Evolutionary conservation across 1,140 invertebrate species (phyloP).

Genomic region (Camponotus floridanus): DNA sequence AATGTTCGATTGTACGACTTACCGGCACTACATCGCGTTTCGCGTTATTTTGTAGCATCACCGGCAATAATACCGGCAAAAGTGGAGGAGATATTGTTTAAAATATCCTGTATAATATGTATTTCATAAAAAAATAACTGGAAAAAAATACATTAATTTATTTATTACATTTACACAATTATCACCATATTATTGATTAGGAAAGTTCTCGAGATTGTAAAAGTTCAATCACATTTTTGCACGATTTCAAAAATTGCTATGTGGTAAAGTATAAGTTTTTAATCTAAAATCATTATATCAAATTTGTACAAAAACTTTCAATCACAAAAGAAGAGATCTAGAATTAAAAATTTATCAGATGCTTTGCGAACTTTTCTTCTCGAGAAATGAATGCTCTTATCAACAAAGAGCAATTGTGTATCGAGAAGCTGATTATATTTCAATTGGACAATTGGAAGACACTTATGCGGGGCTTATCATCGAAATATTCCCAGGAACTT

Average conservation of each 20-base stretch:
- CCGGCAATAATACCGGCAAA: conserved; percentile 64
- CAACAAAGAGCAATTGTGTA: not conserved
- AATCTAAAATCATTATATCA: not conserved
- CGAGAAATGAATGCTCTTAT: not conserved
- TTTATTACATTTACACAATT: conserved; percentile 74
- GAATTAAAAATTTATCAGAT: conserved; percentile 1
- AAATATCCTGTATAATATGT: conserved; percentile 79
- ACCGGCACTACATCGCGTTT: conserved; percentile 5
- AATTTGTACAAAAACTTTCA: conserved; percentile 1
- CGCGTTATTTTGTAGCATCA: conserved; percentile 32
- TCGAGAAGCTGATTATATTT: not conserved
- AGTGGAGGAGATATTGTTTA: conserved; percentile 72
- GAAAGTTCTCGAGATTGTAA: conserved; percentile 14
- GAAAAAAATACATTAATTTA: conserved; percentile 75
- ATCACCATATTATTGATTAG: conserved; percentile 20
- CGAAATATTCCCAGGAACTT: conserved; percentile 80
- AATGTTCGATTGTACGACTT: conserved; percentile 45
- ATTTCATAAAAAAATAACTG: conserved; percentile 78
- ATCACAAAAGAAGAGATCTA: not conserved
- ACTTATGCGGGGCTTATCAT: not conserved
- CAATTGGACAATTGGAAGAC: not conserved
- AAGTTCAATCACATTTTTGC: not conserved
- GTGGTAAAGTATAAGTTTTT: not conserved
- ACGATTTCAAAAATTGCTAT: conserved; percentile 3
- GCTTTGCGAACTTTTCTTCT: conserved; percentile 33